phyloP scores from a whole-genome alignment of 1,140 invertebrate species.

The Drosophila yakuba region DNA sequence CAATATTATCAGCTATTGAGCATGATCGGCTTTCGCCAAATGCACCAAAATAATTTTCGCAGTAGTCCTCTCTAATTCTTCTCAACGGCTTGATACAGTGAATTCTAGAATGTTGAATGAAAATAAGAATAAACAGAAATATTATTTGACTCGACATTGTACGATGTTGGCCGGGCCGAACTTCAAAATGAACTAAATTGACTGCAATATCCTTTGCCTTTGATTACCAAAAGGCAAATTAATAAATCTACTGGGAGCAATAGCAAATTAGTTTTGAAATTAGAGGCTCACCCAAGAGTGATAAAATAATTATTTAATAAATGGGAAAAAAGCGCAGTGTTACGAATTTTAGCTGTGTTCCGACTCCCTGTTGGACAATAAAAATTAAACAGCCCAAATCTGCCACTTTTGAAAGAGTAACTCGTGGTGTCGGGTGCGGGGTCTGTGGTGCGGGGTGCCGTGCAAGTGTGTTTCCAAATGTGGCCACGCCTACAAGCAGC shows the following conservation, averaged over 20 bases:
- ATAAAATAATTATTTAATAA: background rate
- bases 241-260: background rate
- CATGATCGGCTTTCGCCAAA: background rate
- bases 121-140: background rate
- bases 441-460: too few relatives aligned
- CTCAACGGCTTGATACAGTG: background rate
- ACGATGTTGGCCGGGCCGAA: background rate
- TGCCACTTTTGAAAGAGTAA: too few relatives aligned
- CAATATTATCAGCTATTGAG: background rate
- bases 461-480: too few relatives aligned
- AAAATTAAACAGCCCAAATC: too few relatives aligned
- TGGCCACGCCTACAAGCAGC: too few relatives aligned
- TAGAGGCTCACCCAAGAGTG: background rate
- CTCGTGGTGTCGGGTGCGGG: too few relatives aligned
- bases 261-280: background rate
- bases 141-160: background rate
- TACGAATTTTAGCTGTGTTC: too few relatives aligned
- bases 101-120: background rate
- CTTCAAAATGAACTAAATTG: background rate
- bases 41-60: slow-evolving; percentile 11
- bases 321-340: too few relatives aligned
- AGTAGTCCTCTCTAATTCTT: slow-evolving; percentile 7
- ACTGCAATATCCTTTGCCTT: too few relatives aligned
- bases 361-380: too few relatives aligned
- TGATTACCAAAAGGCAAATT: background rate